Percentiles rank a stretch among this genome's conserved stretches.
These are phyloP conservation scores for Squalus acanthias DNA, from an alignment of 2,797 vertebrate genomes.

Conservation along the genomic window DNA sequence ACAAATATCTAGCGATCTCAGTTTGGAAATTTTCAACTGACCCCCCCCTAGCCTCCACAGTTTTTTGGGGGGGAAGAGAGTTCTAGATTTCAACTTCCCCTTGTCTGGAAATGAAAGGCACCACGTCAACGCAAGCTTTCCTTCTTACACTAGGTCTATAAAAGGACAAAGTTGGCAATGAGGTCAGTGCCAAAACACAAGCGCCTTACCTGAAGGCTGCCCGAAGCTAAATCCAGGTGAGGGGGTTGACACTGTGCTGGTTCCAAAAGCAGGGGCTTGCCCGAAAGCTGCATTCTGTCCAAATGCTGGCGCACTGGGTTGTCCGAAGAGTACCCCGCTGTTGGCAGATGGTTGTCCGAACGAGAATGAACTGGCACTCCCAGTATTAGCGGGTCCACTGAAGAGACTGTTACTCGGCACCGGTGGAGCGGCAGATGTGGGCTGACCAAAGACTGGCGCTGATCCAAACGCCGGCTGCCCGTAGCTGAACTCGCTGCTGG, in stretches of 20 bases:
- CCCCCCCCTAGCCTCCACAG: not conserved
- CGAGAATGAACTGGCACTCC: slow-evolving; percentile 70
- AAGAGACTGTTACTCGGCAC: slow-evolving; percentile 65
- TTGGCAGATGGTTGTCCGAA: slow-evolving; percentile 64
- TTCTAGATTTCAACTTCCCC: not conserved
- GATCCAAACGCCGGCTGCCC: slow-evolving; percentile 59
- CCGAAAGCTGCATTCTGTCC: slow-evolving; percentile 77
- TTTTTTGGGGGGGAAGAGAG: not conserved
- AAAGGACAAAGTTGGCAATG: not conserved
- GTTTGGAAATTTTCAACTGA: not conserved
- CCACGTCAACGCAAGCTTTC: not conserved
- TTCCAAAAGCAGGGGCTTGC: slow-evolving; percentile 71
- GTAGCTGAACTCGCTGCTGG: slow-evolving; percentile 59
- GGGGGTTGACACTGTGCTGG: slow-evolving; percentile 70
- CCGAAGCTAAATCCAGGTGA: slow-evolving; percentile 83
- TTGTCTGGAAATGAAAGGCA: not conserved
- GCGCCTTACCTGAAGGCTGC: slow-evolving; percentile 75
- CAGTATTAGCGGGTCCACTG: slow-evolving; percentile 56
- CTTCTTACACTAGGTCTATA: too few species aligned
- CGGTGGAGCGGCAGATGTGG: slow-evolving; percentile 53
- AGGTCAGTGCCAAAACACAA: not conserved
- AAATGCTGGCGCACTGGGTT: slow-evolving; percentile 65
- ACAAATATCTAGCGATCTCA: not conserved
- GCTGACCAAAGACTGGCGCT: slow-evolving; percentile 63
- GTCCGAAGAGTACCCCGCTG: slow-evolving; percentile 67